These are phyloP conservation scores for Metacarcinus magister DNA, from an alignment of 2,888 invertebrate species.

Conservation along the genomic window DNA sequence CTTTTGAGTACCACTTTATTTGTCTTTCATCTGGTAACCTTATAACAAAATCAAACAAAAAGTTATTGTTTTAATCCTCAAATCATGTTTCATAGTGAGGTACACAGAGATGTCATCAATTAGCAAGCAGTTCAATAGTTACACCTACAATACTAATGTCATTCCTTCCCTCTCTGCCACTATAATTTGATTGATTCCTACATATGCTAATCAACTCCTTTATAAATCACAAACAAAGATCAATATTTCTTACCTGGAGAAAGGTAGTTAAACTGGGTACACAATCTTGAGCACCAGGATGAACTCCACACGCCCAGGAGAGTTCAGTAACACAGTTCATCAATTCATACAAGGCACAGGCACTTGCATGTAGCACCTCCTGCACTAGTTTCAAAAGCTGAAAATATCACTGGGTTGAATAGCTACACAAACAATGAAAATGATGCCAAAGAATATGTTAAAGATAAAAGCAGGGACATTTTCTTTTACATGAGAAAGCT, in stretches of 20 bases:
- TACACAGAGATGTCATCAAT: too few species aligned
- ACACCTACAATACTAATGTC: too few species aligned
- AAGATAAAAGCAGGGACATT: neutral
- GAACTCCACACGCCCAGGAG: slow-evolving; percentile 55
- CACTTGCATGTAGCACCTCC: slow-evolving; percentile 73
- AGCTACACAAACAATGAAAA: neutral
- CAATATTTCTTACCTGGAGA: slow-evolving; percentile 68
- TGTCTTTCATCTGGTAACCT: too few species aligned
- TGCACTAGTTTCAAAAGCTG: slow-evolving; percentile 74
- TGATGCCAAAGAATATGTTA: neutral
- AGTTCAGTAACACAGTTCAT: slow-evolving; percentile 68
- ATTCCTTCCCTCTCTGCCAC: too few species aligned
- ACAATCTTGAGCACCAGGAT: slow-evolving; percentile 23
- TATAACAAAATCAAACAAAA: too few species aligned
- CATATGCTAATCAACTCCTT: neutral
- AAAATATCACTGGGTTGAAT: neutral
- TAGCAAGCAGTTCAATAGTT: too few species aligned
- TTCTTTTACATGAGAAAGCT: too few species aligned
- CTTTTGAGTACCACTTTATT: too few species aligned
- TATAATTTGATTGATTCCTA: too few species aligned
- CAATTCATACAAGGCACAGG: slow-evolving; percentile 68
- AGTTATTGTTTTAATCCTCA: too few species aligned
- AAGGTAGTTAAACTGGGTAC: slow-evolving; percentile 67
- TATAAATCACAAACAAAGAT: neutral
- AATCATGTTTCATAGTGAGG: too few species aligned